Evolutionary conservation across 2,113 vertebrate species (phyloP), one percentile per base, ranked within the genome.

Genomic region (Macrotis lagotis): DNA sequence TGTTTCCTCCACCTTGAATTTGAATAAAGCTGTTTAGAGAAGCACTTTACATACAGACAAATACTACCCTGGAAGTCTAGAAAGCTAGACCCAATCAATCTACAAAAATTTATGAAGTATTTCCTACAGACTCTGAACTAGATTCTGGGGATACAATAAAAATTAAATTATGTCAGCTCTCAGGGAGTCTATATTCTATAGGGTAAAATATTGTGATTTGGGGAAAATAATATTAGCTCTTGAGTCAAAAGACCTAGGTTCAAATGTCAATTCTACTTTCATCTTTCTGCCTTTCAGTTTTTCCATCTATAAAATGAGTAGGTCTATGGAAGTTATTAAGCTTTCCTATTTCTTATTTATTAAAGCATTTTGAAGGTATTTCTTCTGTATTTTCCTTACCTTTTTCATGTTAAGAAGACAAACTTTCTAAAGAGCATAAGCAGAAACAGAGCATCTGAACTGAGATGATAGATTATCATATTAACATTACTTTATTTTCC

Each of bases 391-490:
- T 50, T 92, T 50, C 94, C n/a, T 95, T 94, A 12, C 53, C 7
- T 74, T 48, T 1, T 90, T 96, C 48, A 74, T 94, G 95, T 91
- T 47, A 8, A 96, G 94, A 90, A 83, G 52, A n/a, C 4, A n/a
- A 31, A 50, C 1, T 14, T 95, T 16, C 51, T 51, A 89, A 26
- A 50, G 74, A 44, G 74, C 12, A 91, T 49, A 90, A 88, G 25
- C 31, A 90, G 50, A 24, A 91, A 91, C 91, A 51, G 9, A 2
- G 3, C 7, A 47, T 74, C 59, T n/a, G 37, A 74, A 16, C 59
- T n/a, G 14, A 74, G 37, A n/a, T 74, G 12, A 3, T n/a, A 52
- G 51, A 52, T 52, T 52, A 52, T 22, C 51, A 52, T 52, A 22
- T 19, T 52, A 50, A 50, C n/a, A n/a, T n/a, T n/a, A n/a, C n/a